phyloP scores from a whole-genome alignment of 2,113 vertebrate genomes.

The Terrapene triunguis region DNA sequence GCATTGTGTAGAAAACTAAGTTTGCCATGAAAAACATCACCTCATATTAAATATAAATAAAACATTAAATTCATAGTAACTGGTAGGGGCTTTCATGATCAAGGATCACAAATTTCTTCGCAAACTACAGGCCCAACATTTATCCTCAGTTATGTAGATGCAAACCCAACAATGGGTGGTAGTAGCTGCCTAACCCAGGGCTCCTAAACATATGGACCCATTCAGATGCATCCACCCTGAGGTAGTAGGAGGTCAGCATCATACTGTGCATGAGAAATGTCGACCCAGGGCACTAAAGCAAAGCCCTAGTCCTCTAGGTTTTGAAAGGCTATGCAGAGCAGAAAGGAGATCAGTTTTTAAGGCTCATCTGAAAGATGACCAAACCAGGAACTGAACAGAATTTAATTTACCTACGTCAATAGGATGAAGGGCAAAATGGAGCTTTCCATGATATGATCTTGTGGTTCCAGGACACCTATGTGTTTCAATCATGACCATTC shows the following conservation, averaged over 20 bases:
- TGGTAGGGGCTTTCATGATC: not conserved
- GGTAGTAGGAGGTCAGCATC: not conserved
- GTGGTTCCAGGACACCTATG: fast-evolving
- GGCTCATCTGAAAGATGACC: not conserved
- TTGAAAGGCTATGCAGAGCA: not conserved
- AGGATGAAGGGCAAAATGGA: fast-evolving
- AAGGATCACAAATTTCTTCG: not conserved
- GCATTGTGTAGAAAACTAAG: not conserved
- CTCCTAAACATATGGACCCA: not conserved
- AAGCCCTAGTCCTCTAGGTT: fast-evolving
- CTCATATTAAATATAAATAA: not conserved
- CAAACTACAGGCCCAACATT: not conserved
- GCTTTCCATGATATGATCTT: not conserved
- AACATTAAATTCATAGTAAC: not conserved
- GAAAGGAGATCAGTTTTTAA: fast-evolving
- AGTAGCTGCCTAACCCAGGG: not conserved
- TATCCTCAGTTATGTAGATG: not conserved
- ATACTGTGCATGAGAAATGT: not conserved
- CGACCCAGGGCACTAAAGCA: not conserved
- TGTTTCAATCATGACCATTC: not conserved
- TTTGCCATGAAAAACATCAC: not conserved
- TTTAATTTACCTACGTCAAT: not conserved
- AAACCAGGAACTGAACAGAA: not conserved
- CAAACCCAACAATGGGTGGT: not conserved
- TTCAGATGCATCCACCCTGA: not conserved